Evolutionary conservation across 64 coral and sea anemone genomes (phyloP), one percentile per base, ranked within the genome.

Genomic region (Hydrozoanthus tunicans): DNA sequence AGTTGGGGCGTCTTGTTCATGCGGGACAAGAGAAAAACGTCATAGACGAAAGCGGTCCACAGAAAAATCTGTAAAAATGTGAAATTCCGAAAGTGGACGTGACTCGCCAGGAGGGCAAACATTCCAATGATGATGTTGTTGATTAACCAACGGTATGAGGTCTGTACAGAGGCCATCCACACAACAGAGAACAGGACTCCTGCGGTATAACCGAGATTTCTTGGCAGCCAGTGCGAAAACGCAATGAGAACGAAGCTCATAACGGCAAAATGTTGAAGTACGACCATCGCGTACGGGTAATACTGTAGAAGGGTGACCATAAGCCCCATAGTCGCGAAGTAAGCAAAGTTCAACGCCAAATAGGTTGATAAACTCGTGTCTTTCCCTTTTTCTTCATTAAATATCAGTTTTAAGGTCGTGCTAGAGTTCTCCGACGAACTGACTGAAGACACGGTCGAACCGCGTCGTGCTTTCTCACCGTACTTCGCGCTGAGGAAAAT

Each of bases 51-150:
- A 0, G 97, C 97, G 6, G 92, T 94, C 97, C 97, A 99, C 43
- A 99, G 85, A 79, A 99, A 99, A 25, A 99, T 99, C 85, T 99
- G 97, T 70, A 99, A 85, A 85, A 99, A 95, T 51, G 92, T 81
- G 70, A 99, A 99, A 71, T 99, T 99, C 14, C 92, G 73, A 80
- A 99, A 99, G 53, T 93, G 96, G 5, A 98, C 92, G 62, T 98
- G 94, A 23, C 96, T 91, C 3, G 94, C 91, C 51, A 98, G 24
- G 4, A 98, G 79, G 2, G 94, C 91, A 79, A 98, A 98, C 94
- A 98, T 98, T 0, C 91, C 91, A 7, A 98, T 95, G 7, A 98
- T 95, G 0, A 93, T 4, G 52, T 98, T 95, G 89, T 98, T 98
- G 6, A 98, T 85, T 7, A 98, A 15, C 96, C 96, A 98, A 13